phyloP scores from a whole-genome alignment of 2,113 vertebrate species.

The Tyto alba region DNA sequence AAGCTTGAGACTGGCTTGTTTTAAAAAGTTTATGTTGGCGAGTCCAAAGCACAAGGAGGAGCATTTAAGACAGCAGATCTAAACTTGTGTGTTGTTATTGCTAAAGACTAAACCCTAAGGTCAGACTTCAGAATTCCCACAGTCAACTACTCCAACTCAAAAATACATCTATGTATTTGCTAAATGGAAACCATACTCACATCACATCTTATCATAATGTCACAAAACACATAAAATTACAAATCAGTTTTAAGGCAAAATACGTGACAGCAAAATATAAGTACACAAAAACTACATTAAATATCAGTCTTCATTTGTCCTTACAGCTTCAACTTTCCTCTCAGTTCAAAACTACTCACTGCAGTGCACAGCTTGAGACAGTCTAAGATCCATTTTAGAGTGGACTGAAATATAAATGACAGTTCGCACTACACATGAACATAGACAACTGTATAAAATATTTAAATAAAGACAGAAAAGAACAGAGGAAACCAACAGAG shows the following conservation, averaged over 20 bases:
- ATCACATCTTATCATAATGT: conserved; percentile 74
- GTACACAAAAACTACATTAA: conserved; percentile 96
- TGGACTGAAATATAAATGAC: conserved; percentile 88
- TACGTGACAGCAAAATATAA: conserved; percentile 81
- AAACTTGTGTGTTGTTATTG: not conserved
- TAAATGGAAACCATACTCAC: conserved; percentile 75
- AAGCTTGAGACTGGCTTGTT: conserved; percentile 31
- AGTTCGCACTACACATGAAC: conserved; percentile 81
- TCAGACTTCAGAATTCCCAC: conserved; percentile 48
- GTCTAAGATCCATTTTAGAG: conserved; percentile 85
- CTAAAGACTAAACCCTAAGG: conserved; percentile 58
- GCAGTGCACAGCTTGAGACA: conserved; percentile 73
- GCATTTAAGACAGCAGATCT: conserved; percentile 44
- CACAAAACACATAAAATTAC: conserved; percentile 77
- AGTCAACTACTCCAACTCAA: conserved; percentile 52
- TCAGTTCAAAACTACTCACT: conserved; percentile 49
- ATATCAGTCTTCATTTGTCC: conserved; percentile 83
- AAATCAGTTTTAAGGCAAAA: conserved; percentile 79
- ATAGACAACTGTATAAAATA: conserved; percentile 95
- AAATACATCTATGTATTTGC: conserved; percentile 71
- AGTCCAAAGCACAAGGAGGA: conserved; percentile 31
- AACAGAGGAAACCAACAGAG: conserved; percentile 77
- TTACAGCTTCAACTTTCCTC: conserved; percentile 75
- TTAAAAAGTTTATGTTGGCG: conserved; percentile 51
- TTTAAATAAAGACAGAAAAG: conserved; percentile 88